phyloP scores from a whole-genome alignment of 2,797 vertebrate species.

The Diceros bicornis region DNA sequence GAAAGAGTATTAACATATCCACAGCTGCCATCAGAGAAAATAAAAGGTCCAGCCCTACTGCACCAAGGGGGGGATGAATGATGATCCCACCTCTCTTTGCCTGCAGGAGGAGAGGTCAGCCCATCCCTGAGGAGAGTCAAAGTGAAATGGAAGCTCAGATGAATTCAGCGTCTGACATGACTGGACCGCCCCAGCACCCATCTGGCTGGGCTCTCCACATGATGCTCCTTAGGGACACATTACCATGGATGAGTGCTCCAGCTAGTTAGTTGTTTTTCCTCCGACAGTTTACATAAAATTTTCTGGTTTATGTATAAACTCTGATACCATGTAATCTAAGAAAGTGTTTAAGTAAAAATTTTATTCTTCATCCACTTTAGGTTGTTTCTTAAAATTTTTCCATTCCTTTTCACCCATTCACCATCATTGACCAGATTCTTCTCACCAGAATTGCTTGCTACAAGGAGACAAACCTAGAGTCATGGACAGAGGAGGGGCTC shows the following conservation, averaged over 20 bases:
- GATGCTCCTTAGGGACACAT: background rate
- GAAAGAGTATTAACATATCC: background rate
- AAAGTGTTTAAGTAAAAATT: constrained; percentile 32
- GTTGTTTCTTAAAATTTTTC: constrained; percentile 58
- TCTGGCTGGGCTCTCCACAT: background rate
- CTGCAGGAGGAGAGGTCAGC: background rate
- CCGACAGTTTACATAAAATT: background rate
- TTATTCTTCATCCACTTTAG: constrained; percentile 36
- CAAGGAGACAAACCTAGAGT: constrained; percentile 45
- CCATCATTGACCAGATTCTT: constrained; percentile 55
- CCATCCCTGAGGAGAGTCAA: background rate
- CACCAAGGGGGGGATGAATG: background rate
- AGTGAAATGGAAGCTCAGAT: background rate
- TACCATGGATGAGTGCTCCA: background rate
- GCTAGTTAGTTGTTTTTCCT: background rate
- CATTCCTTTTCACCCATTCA: constrained; percentile 36
- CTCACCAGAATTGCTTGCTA: constrained; percentile 53
- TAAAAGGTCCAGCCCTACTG: background rate
- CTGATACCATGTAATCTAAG: constrained; percentile 35
- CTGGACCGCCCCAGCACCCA: background rate
- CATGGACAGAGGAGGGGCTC: constrained; percentile 49
- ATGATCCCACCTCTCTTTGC: background rate
- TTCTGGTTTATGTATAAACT: constrained; percentile 40
- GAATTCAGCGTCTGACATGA: background rate
- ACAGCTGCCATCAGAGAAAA: background rate